Evolutionary conservation across 2,797 vertebrate genomes (phyloP).

Genomic region (Linurgus olivaceus): DNA sequence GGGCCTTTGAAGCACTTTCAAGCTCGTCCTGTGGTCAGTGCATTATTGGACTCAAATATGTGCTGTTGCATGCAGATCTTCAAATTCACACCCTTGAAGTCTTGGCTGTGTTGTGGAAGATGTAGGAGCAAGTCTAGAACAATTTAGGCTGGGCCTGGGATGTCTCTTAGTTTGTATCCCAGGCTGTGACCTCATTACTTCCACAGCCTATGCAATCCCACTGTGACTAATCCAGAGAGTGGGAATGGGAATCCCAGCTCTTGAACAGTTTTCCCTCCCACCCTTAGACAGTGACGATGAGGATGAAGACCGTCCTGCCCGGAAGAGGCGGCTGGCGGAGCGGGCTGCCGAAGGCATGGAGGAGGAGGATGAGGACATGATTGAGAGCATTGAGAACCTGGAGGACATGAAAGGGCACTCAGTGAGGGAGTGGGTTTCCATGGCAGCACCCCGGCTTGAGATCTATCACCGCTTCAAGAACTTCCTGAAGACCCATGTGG

Average conservation of each 20-base stretch:
- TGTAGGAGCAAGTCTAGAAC: not conserved
- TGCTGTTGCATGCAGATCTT: not conserved
- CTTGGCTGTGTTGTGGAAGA: fast-evolving
- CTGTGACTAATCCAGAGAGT: not conserved
- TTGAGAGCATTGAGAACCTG: conserved; percentile 97
- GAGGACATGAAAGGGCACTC: conserved; percentile 98
- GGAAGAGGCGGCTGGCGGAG: conserved; percentile 86
- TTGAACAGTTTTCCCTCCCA: not conserved
- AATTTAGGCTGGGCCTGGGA: not conserved
- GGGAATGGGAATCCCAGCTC: not conserved
- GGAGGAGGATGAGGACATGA: conserved; percentile 94
- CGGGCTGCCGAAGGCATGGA: conserved; percentile 84
- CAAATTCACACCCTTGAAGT: not conserved
- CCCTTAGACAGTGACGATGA: conserved; percentile 91
- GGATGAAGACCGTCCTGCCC: conserved; percentile 87
- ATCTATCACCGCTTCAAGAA: conserved; percentile 99
- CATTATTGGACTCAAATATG: not conserved
- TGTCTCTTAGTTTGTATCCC: not conserved
- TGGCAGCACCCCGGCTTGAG: conserved; percentile 92
- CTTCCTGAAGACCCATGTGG: conserved; percentile 94
- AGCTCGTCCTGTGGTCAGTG: not conserved
- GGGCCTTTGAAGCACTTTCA: not conserved
- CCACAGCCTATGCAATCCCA: fast-evolving
- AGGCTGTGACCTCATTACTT: not conserved
- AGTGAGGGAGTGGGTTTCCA: conserved; percentile 96